Percentiles rank a stretch among this genome's conserved stretches.
Conservation (phyloP, 2,113 vertebrate genomes). For the Trogon surrucura region DNA sequence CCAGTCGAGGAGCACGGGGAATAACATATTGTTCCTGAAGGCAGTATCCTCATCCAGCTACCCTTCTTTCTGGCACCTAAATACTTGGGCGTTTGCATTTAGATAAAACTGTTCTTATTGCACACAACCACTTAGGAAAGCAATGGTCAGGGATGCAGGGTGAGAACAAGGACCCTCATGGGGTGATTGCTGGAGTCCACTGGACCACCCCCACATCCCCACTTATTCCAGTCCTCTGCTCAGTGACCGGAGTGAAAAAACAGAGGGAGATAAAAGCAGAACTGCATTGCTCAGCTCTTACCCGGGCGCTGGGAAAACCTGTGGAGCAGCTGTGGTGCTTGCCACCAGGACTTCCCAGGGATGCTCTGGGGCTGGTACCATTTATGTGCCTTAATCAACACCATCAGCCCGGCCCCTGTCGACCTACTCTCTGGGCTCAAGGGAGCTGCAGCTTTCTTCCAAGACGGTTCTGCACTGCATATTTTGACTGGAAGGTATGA, state of each 20-base stretch:
- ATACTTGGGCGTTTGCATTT: neutral
- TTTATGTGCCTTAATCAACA: neutral
- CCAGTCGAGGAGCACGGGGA: neutral
- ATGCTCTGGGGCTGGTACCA: neutral
- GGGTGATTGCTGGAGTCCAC: neutral
- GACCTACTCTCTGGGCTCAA: accelerated
- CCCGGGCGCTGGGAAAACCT: neutral
- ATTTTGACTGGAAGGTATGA: slow-evolving; percentile 18
- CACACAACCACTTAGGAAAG: neutral
- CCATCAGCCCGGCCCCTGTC: accelerated
- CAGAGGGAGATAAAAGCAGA: neutral
- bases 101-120: neutral
- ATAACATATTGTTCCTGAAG: neutral
- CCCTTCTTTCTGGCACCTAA: neutral
- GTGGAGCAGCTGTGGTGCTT: neutral
- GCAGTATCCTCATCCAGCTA: neutral
- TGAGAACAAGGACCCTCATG: accelerated
- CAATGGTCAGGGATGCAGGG: neutral
- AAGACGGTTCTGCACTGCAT: accelerated
- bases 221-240: neutral
- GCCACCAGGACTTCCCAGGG: accelerated
- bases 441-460: slow-evolving; percentile 7
- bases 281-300: neutral
- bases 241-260: neutral
- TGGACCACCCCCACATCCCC: accelerated